phyloP scores from a whole-genome alignment of 2,888 invertebrate species.

The Neria commutata region DNA sequence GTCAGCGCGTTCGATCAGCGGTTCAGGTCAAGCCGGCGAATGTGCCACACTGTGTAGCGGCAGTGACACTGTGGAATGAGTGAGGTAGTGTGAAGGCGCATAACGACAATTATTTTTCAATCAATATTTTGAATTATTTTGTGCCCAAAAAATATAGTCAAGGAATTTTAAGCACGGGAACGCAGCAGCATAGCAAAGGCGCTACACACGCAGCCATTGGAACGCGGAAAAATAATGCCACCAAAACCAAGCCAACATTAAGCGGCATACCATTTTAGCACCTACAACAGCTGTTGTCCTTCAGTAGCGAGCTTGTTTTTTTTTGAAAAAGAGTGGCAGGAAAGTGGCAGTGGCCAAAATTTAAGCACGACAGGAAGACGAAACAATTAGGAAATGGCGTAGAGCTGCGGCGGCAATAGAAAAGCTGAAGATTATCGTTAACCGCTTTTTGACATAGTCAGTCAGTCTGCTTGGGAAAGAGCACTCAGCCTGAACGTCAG shows the following conservation, averaged over 20 bases:
- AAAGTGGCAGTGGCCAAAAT: not conserved
- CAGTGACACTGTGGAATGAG: not conserved
- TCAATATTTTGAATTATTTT: conserved; percentile 24
- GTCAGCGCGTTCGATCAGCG: no score
- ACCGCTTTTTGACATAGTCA: conserved; percentile 10
- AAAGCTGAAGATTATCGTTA: conserved; percentile 28
- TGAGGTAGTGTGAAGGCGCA: not conserved
- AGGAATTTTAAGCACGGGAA: conserved; percentile 1
- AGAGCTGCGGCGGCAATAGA: not conserved
- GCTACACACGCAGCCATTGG: conserved; percentile 5
- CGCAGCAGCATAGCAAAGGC: not conserved
- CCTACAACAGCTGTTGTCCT: conserved; percentile 44
- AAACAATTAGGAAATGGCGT: not conserved
- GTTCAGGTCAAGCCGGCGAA: not conserved
- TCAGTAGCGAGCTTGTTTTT: not conserved
- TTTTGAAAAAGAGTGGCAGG: not conserved
- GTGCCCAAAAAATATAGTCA: not conserved
- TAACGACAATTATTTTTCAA: conserved; percentile 45
- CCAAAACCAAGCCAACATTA: conserved; percentile 31
- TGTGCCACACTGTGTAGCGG: not conserved
- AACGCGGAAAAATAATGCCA: conserved; percentile 11
- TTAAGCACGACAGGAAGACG: conserved; percentile 10
- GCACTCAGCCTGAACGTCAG: conserved; percentile 27
- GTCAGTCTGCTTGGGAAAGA: conserved; percentile 21
- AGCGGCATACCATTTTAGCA: conserved; percentile 42